Evolutionary conservation across 2,113 vertebrate genomes (phyloP), one percentile per base, ranked within the genome.

Genomic region (Leptocoma aspasia): DNA sequence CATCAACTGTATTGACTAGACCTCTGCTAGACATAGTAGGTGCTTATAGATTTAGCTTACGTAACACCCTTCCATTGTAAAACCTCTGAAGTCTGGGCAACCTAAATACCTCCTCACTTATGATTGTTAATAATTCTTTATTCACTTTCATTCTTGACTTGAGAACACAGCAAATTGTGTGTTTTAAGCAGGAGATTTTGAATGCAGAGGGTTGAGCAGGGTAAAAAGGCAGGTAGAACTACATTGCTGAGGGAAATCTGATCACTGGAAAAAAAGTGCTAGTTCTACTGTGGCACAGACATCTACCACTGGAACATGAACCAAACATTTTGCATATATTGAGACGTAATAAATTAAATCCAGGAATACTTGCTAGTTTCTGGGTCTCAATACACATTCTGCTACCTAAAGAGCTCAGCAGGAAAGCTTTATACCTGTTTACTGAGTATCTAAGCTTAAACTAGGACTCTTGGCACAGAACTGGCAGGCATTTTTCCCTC

Each of bases 161-260:
- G 11, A 68, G 27, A 92, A 56, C 2, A 14, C 33, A 72, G 3
- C 2, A 4, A n/a, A 26, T 21, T 44, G 35, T 10, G 23, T 75
- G 12, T 64, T 89, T 94, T 56, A 56, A 68, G 17, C 4, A 28
- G 9, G 26, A 33, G 86, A 49, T 27, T 82, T 68, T 76, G 14
- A 56, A 72, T 52, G 13, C 6, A 64, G 42, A 33, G 1, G 18
- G 2, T 10, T 47, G 18, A 79, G 4, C 1, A 1, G 9, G 8
- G 8, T n/a, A 39, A 10, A 9, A 86, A 82, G 23, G 2, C 15
- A 30, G 15, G 9, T 59, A 66, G 23, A 71, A 63, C 18, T 56
- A 39, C 81, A 68, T 21, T 68, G 31, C 35, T 77, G 13, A 7
- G 54, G 49, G 41, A 54, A 45, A 33, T 42, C 31, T 33, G 19